These are phyloP conservation scores for Catharus ustulatus DNA, from an alignment of 2,797 vertebrate species.

Conservation along the genomic window DNA sequence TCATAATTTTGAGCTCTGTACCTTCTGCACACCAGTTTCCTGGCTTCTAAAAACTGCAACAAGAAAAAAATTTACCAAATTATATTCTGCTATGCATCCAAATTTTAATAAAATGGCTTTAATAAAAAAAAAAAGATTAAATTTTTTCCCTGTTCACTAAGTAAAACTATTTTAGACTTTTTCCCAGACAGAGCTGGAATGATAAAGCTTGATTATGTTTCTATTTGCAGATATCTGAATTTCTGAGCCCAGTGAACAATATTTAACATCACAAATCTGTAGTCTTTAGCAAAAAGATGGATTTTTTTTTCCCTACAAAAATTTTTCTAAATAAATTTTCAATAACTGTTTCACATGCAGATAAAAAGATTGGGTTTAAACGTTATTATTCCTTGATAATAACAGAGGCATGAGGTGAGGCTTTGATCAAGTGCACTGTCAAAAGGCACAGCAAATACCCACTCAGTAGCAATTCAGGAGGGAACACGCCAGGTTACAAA, in stretches of 20 bases:
- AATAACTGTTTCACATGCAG: neutral
- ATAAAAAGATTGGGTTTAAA: neutral
- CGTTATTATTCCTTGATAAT: neutral
- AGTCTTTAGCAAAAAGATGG: neutral
- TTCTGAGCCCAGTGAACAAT: neutral
- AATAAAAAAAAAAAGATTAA: neutral
- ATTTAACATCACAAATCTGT: neutral
- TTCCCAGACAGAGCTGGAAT: neutral
- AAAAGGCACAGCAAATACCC: neutral
- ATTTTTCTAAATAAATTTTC: neutral
- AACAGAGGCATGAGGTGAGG: neutral
- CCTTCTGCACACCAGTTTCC: conserved; percentile 15
- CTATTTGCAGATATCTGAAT: neutral
- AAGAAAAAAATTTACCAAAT: neutral
- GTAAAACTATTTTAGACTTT: neutral
- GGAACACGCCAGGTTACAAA: neutral
- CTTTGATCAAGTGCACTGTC: neutral
- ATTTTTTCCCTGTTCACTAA: neutral
- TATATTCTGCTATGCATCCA: neutral
- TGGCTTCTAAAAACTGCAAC: conserved; percentile 2
- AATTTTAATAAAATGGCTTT: neutral
- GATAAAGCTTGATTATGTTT: neutral
- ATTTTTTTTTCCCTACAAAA: neutral
- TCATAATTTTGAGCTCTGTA: neutral
- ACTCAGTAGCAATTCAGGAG: neutral